Percentiles rank a stretch among this genome's conserved stretches.
Evolutionary conservation across 2,888 invertebrate genomes (phyloP).

Genomic region (Tenthredo notha): DNA sequence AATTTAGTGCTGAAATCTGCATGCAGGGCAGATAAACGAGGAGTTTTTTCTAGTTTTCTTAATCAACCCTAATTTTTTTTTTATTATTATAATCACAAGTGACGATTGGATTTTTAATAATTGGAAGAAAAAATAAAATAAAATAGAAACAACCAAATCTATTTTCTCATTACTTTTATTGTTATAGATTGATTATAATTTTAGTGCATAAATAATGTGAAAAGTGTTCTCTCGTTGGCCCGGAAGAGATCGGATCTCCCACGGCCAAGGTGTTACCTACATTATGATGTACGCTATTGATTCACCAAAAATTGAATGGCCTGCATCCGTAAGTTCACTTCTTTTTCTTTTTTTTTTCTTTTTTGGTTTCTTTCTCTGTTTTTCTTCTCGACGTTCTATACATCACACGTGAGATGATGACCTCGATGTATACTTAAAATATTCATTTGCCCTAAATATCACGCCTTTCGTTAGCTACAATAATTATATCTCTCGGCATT

Average conservation of each 20-base stretch:
- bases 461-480: conserved; percentile 14
- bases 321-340: conserved; percentile 59
- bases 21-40: neutral
- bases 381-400: conserved; percentile 48
- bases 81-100: neutral
- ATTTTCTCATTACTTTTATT: neutral
- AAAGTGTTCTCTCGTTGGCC: conserved; percentile 13
- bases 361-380: conserved; percentile 27
- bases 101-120: neutral
- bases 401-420: neutral
- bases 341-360: neutral
- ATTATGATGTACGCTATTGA: conserved; percentile 38
- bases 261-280: conserved; percentile 8
- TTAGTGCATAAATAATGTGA: neutral
- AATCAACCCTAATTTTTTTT: neutral
- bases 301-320: conserved; percentile 44
- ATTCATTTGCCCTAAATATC: conserved; percentile 41
- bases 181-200: neutral
- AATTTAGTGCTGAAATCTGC: too few species aligned
- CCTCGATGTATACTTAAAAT: conserved; percentile 30
- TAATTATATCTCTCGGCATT: neutral
- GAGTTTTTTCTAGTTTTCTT: neutral
- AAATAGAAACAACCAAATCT: neutral
- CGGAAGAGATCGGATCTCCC: conserved; percentile 41
- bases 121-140: neutral